A percentile compares a stretch with the other conserved stretches of the same genome.
These are phyloP conservation scores for Syritta pipiens DNA, from an alignment of 2,888 invertebrate genomes.

Conservation along the genomic window DNA sequence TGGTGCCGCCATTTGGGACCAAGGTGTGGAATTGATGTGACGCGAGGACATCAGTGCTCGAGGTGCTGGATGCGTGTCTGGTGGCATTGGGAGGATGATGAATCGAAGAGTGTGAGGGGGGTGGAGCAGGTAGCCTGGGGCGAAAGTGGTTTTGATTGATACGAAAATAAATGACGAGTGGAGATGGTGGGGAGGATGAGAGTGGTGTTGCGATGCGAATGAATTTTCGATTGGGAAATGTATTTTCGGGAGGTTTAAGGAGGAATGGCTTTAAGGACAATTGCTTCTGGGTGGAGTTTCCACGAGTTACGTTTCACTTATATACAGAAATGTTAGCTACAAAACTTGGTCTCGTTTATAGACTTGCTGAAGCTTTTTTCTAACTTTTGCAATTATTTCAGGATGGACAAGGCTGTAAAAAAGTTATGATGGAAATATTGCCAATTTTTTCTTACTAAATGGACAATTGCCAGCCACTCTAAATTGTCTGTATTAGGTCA, in stretches of 20 bases:
- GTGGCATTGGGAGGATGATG: not conserved
- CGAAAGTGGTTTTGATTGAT: slow-evolving; percentile 20
- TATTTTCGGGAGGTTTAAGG: not conserved
- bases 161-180: slow-evolving; percentile 25
- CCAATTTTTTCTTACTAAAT: no score
- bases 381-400: no score
- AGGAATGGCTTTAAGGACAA: no score
- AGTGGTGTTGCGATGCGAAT: not conserved
- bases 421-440: no score
- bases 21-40: slow-evolving; percentile 39
- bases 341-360: no score
- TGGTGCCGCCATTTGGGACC: slow-evolving; percentile 30
- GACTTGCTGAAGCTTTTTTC: no score
- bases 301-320: no score
- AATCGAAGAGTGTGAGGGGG: not conserved
- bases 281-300: no score
- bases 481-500: no score
- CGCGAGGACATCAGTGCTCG: slow-evolving; percentile 21
- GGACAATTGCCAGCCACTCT: no score
- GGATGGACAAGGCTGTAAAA: no score
- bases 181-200: not conserved
- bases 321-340: no score
- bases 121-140: not conserved
- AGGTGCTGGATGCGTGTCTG: not conserved
- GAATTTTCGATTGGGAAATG: not conserved